Conservation (phyloP, 2,888 invertebrate genomes). For the Biston stratarius region DNA sequence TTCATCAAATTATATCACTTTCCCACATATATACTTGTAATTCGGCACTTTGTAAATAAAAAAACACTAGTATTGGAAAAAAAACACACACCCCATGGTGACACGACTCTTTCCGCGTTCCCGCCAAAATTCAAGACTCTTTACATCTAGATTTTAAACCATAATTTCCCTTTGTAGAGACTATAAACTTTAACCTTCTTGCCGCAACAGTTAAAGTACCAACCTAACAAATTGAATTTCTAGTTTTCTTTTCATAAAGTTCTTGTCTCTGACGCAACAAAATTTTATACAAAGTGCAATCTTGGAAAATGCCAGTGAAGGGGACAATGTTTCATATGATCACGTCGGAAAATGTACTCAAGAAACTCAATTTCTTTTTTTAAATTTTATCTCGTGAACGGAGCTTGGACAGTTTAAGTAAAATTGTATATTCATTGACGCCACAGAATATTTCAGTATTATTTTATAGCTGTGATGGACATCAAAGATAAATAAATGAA, state of each 20-base stretch:
- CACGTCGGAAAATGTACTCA: constrained; percentile 3
- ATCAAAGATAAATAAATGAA: too few species aligned
- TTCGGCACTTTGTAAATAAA: too few species aligned
- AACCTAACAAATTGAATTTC: neutral
- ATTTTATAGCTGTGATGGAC: too few species aligned
- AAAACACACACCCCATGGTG: too few species aligned
- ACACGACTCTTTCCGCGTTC: too few species aligned
- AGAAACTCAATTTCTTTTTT: constrained; percentile 39
- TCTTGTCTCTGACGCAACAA: neutral
- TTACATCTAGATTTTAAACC: too few species aligned
- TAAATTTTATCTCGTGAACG: constrained; percentile 11
- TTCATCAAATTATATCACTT: too few species aligned
- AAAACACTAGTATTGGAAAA: too few species aligned
- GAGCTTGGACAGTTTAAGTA: neutral
- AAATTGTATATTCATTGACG: constrained; percentile 6
- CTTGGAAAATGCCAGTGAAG: constrained; percentile 12
- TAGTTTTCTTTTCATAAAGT: neutral
- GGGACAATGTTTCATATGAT: constrained; percentile 2
- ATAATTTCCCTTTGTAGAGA: too few species aligned
- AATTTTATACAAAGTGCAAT: constrained; percentile 16
- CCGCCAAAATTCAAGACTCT: too few species aligned
- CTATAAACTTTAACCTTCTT: too few species aligned
- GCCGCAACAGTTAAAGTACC: neutral
- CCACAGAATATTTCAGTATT: neutral
- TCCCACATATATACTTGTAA: too few species aligned